These are phyloP conservation scores for Drosophila algonquin DNA, from an alignment of 2,888 invertebrate genomes.

Conservation along the genomic window DNA sequence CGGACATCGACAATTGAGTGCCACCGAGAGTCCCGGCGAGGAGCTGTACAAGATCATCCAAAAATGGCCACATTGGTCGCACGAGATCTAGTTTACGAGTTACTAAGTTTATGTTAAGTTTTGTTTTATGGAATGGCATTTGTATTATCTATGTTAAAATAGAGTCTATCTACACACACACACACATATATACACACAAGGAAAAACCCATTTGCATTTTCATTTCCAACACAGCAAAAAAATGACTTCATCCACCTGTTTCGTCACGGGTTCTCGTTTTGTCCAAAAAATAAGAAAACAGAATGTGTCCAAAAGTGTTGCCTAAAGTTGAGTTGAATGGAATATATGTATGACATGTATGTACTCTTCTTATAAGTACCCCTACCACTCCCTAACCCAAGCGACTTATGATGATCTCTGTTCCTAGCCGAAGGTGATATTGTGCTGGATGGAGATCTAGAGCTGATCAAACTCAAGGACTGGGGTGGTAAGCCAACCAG, in stretches of 20 bases:
- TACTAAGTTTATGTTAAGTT: not conserved
- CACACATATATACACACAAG: not conserved
- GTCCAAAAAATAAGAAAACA: no score
- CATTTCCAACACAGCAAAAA: not conserved
- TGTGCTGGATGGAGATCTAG: constrained; percentile 79
- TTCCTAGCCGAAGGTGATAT: constrained; percentile 36
- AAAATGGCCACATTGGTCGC: constrained; percentile 87
- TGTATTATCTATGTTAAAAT: constrained; percentile 6
- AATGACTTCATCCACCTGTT: not conserved
- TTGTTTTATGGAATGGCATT: not conserved
- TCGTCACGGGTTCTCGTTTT: no score
- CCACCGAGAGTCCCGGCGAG: constrained; percentile 89
- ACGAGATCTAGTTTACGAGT: constrained; percentile 21
- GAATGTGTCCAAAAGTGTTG: constrained; percentile 6
- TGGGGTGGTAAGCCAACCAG: constrained; percentile 89
- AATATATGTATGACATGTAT: constrained; percentile 61
- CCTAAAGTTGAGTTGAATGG: constrained; percentile 78
- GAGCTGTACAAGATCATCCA: constrained; percentile 87
- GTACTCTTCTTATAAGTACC: constrained; percentile 10
- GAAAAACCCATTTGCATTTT: not conserved
- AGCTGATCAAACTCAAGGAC: constrained; percentile 86
- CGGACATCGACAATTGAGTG: constrained; percentile 88
- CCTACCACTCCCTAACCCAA: not conserved
- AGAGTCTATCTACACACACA: constrained; percentile 1
- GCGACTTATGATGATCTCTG: not conserved